Conservation (phyloP, 2,888 invertebrate genomes). For the Chironomus riparius region DNA sequence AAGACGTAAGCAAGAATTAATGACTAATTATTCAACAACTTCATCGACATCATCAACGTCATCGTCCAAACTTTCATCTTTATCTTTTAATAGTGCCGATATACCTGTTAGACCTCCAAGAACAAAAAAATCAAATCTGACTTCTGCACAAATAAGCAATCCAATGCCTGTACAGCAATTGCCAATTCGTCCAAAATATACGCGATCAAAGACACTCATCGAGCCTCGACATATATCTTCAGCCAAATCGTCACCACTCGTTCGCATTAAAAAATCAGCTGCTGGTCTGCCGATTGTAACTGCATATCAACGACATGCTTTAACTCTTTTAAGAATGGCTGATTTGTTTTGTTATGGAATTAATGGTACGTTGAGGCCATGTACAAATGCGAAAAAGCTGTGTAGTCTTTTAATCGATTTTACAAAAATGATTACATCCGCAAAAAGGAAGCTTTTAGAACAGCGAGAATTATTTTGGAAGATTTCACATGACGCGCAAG, state of each 20-base stretch:
- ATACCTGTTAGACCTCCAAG: slow-evolving; percentile 34
- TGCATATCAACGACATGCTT: slow-evolving; percentile 64
- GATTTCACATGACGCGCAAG: slow-evolving; percentile 45
- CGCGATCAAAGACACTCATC: slow-evolving; percentile 42
- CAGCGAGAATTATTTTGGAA: slow-evolving; percentile 67
- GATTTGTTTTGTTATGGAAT: slow-evolving; percentile 62
- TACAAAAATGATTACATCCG: slow-evolving; percentile 67
- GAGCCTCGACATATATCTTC: slow-evolving; percentile 34
- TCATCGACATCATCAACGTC: slow-evolving; percentile 23
- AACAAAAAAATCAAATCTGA: slow-evolving; percentile 31
- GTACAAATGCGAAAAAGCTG: slow-evolving; percentile 53
- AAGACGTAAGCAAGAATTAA: slow-evolving; percentile 30
- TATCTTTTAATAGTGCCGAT: slow-evolving; percentile 5
- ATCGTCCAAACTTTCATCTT: neutral
- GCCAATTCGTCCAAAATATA: slow-evolving; percentile 39
- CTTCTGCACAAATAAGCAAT: slow-evolving; percentile 12
- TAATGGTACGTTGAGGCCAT: slow-evolving; percentile 52
- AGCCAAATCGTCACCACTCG: slow-evolving; percentile 19
- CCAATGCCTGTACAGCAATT: neutral
- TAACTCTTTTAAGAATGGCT: slow-evolving; percentile 64
- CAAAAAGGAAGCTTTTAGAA: slow-evolving; percentile 72
- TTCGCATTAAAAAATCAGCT: slow-evolving; percentile 43
- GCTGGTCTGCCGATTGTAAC: slow-evolving; percentile 58
- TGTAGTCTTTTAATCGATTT: slow-evolving; percentile 69
- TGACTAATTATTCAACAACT: slow-evolving; percentile 3